Percentiles rank a stretch among this genome's conserved stretches.
Conservation (phyloP, 2,797 vertebrate species). For the Lepilemur ruficaudatus region DNA sequence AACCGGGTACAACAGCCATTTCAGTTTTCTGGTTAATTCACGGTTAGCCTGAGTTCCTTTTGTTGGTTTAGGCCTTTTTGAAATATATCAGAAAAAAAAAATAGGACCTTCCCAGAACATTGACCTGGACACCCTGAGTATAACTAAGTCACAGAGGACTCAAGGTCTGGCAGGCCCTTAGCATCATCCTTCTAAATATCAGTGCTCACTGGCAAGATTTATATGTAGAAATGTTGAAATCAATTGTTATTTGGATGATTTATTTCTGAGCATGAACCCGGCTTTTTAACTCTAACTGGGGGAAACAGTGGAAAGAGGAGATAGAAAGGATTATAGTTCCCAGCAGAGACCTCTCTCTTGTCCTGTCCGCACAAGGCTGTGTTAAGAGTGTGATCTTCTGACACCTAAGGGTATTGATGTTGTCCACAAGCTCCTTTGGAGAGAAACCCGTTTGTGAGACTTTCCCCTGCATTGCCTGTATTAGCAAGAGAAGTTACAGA, state of each 20-base stretch:
- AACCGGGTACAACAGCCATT: neutral
- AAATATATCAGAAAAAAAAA: neutral
- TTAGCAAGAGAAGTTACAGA: neutral
- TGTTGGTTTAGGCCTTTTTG: neutral
- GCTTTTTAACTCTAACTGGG: neutral
- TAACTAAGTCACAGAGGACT: neutral
- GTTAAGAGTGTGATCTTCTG: neutral
- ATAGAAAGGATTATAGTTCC: neutral
- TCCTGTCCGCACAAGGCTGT: neutral
- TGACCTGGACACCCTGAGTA: neutral
- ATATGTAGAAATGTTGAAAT: neutral
- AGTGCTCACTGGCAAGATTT: neutral
- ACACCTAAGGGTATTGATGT: neutral
- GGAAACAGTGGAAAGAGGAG: neutral
- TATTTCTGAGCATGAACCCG: neutral
- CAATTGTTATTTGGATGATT: neutral
- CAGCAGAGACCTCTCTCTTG: neutral
- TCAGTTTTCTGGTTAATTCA: neutral
- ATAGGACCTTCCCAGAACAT: neutral
- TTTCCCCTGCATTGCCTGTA: neutral
- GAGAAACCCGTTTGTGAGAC: neutral
- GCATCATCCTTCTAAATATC: neutral
- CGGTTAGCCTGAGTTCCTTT: neutral
- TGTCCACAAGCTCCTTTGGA: neutral
- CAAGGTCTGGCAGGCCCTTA: neutral